Conservation (phyloP, 2,113 vertebrate species). For the Microtus oregoni region DNA sequence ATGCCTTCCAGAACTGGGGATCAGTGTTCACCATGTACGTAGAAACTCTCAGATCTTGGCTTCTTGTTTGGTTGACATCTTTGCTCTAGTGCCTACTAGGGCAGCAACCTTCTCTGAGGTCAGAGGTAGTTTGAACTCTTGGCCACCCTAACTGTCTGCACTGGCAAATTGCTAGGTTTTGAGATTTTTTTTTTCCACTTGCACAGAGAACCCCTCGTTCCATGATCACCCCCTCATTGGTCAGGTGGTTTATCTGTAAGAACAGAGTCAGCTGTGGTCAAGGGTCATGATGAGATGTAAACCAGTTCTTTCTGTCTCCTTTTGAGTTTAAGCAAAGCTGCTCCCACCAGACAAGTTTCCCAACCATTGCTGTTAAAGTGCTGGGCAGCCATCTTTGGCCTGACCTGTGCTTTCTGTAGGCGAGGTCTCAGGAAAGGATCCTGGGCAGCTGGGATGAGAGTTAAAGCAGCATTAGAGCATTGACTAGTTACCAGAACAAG, state of each 20-base stretch:
- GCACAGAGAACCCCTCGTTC: not conserved
- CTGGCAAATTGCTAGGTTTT: not conserved
- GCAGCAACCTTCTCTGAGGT: not conserved
- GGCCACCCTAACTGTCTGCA: not conserved
- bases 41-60: not conserved
- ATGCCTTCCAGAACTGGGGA: not conserved
- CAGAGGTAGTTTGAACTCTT: not conserved
- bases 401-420: not conserved
- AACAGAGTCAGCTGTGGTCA: not conserved
- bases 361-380: not conserved
- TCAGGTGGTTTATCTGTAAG: not conserved
- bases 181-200: not conserved
- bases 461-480: not conserved
- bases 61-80: not conserved
- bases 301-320: not conserved
- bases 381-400: not conserved
- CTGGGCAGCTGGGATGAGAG: not conserved
- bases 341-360: not conserved
- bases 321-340: not conserved
- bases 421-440: not conserved
- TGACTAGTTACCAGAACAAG: not conserved
- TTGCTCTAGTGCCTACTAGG: not conserved
- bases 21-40: not conserved
- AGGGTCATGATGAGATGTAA: not conserved
- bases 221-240: not conserved